Evolutionary conservation across 2,888 invertebrate genomes (phyloP).

Genomic region (Hecatera dysodea): DNA sequence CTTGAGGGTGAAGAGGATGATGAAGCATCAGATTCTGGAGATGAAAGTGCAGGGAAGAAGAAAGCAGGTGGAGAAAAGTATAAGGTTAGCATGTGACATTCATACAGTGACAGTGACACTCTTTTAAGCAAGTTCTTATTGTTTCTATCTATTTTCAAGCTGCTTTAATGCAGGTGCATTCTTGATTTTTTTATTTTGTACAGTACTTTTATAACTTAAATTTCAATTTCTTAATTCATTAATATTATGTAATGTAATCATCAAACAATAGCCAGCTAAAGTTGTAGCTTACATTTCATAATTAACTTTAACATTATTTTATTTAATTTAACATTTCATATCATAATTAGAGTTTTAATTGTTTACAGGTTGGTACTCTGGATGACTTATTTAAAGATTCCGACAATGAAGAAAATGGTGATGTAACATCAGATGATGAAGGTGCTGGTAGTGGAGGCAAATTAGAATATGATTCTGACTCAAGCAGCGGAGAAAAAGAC

Average conservation of each 20-base stretch:
- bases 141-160: background rate
- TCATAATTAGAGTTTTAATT: background rate
- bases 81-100: slow-evolving; percentile 73
- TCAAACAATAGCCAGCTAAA: too few relatives aligned
- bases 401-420: slow-evolving; percentile 82
- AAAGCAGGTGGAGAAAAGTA: slow-evolving; percentile 81
- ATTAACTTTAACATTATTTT: too few relatives aligned
- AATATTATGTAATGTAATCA: too few relatives aligned
- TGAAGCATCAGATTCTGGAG: slow-evolving; percentile 73
- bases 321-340: too few relatives aligned
- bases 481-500: slow-evolving; percentile 79
- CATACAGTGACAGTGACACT: background rate
- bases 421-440: slow-evolving; percentile 80
- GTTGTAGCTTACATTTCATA: too few relatives aligned
- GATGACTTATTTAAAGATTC: slow-evolving; percentile 90
- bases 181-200: too few relatives aligned
- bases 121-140: background rate
- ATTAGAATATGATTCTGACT: slow-evolving; percentile 82
- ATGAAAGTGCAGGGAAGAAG: slow-evolving; percentile 67
- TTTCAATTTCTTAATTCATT: too few relatives aligned
- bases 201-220: too few relatives aligned
- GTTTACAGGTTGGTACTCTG: slow-evolving; percentile 86
- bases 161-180: background rate
- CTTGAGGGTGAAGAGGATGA: slow-evolving; percentile 73
- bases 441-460: slow-evolving; percentile 73